Percentiles rank a stretch among this genome's conserved stretches.
Evolutionary conservation across 2,797 vertebrate species (phyloP).

Genomic region (Myiotriccus ornatus): DNA sequence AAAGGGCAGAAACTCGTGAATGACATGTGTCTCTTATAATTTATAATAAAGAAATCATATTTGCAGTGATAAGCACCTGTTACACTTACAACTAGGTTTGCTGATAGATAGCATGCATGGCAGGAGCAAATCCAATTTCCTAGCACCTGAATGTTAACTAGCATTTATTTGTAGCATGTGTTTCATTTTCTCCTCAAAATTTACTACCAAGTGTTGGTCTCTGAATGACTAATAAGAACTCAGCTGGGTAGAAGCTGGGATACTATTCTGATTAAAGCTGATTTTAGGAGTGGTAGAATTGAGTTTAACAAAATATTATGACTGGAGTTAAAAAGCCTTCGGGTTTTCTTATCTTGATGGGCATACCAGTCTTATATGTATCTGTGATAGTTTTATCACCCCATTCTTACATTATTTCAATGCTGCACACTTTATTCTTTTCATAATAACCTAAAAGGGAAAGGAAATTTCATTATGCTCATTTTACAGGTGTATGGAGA

Average conservation of each 20-base stretch:
- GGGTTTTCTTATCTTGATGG: background rate
- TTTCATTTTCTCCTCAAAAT: conserved; percentile 5
- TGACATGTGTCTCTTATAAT: background rate
- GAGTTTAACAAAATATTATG: background rate
- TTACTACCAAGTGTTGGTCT: background rate
- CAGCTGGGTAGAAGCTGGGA: background rate
- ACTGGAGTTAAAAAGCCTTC: background rate
- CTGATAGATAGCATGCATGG: background rate
- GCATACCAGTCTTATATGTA: background rate
- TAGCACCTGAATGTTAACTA: background rate
- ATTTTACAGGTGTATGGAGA: background rate
- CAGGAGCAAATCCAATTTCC: background rate
- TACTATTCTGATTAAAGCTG: background rate
- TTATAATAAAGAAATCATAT: background rate
- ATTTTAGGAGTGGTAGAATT: background rate
- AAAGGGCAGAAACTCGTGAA: background rate
- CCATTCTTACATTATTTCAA: background rate
- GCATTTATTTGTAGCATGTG: background rate
- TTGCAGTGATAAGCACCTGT: background rate
- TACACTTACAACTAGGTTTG: background rate
- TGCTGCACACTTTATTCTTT: background rate
- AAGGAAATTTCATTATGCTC: background rate
- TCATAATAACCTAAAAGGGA: background rate
- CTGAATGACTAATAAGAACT: background rate
- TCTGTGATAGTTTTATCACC: background rate